Conservation (phyloP, 2,797 vertebrate genomes). For the Tenualosa ilisha region DNA sequence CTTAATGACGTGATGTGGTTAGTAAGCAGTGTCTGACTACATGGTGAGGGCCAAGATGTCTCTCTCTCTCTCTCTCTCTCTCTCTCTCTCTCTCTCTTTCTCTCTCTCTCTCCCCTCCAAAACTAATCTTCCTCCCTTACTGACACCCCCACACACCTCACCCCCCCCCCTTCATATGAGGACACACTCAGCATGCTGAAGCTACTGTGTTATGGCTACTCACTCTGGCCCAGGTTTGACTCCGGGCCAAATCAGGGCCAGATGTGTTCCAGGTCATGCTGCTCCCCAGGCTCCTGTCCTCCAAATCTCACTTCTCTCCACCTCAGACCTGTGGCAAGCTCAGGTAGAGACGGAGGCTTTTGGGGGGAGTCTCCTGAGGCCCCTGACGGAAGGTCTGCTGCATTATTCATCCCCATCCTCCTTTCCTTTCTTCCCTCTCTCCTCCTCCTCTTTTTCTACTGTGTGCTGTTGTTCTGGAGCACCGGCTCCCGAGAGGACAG, state of each 20-base stretch:
- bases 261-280: not conserved
- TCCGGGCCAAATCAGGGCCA: not conserved
- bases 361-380: not conserved
- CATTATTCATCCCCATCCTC: slow-evolving; percentile 16
- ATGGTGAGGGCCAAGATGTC: not conserved
- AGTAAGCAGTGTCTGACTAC: not conserved
- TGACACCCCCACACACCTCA: not conserved
- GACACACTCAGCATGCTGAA: not conserved
- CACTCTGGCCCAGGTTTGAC: not conserved
- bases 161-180: not conserved
- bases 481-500: not conserved
- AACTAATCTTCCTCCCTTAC: not conserved
- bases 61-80: not conserved
- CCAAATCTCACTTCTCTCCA: not conserved
- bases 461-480: not conserved
- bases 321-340: not conserved
- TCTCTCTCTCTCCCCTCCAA: not conserved
- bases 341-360: not conserved
- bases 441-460: not conserved
- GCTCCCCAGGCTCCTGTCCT: not conserved
- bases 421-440: not conserved
- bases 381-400: not conserved
- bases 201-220: not conserved
- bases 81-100: not conserved
- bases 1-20: not conserved